Base-by-base conservation (phyloP, 2,113 vertebrate species). In the Phyllostomus discolor region DNA sequence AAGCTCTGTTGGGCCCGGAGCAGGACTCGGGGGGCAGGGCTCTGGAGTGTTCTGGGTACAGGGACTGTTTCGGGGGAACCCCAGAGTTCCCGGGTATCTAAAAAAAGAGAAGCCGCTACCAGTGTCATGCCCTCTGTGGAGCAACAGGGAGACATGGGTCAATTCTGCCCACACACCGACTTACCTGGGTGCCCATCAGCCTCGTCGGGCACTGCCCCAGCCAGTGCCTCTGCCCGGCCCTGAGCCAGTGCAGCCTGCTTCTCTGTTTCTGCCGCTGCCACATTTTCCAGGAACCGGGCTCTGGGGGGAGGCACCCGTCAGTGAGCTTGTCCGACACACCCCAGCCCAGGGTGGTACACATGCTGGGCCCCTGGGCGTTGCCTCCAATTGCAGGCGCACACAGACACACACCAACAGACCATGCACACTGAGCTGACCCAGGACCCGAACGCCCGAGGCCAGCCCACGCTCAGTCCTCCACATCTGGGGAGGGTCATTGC, bases 251-350 rank as follows among this genome's bases (percentile, higher is more conserved):
- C 98, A 7, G 97, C 98, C 92, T 98, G 98, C 97, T 98, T 99
- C 97, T 98, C 99, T 78, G 99, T 98, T 97, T 99, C 99, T 96
- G 99, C 98, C 9, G 98, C 99, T 0, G 98, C 99, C 93, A 99
- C 98, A 96, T 97, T 99, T 94, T 99, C 99, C 98, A 99, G 98
- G 98, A 99, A 99, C 31, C 98, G 93, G 97, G 98, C 98, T 99
- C 99, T 99, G 98, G 1, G 93, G 97, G 97, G 87, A 97, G 31
- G 90, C 26, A 43, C 89, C 70, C 70, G 72, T 97, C 75, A 97
- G 86, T 64, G 69, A 73, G 28, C n/a, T 48, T 76, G 19, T 87
- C 73, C n/a, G 50, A 83, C 33, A 54, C 19, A 66, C 52, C n/a
- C 31, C 54, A 82, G 78, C 94, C 41, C 79, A 95, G 82, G 72